Evolutionary conservation across 2,113 vertebrate genomes (phyloP).

Genomic region (Psophia crepitans): DNA sequence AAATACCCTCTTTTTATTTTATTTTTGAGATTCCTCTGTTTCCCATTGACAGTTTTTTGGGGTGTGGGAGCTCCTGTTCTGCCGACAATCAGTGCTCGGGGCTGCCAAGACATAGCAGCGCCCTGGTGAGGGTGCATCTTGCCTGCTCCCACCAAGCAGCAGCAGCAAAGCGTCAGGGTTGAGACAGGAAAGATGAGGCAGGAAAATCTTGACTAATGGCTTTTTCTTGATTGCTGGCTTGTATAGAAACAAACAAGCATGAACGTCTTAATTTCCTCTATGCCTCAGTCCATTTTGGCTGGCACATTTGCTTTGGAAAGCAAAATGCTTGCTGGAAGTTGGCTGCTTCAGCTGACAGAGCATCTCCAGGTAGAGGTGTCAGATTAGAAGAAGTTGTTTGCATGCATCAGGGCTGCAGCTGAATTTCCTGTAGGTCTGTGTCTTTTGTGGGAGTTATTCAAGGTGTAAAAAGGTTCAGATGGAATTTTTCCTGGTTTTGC

Average conservation of each 20-base stretch:
- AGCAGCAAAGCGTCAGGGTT: not conserved
- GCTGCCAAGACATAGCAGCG: not conserved
- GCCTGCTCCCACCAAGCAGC: not conserved
- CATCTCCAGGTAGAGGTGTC: not conserved
- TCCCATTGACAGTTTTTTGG: not conserved
- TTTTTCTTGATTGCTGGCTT: not conserved
- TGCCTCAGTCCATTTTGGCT: not conserved
- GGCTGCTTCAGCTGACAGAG: not conserved
- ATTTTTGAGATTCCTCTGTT: not conserved
- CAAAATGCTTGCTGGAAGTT: not conserved
- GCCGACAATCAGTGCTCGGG: accelerated
- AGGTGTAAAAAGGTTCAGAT: not conserved
- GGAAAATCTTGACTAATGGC: not conserved
- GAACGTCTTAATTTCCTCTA: not conserved
- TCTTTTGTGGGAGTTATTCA: not conserved
- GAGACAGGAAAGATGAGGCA: not conserved
- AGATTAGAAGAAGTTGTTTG: not conserved
- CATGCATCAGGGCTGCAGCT: not conserved
- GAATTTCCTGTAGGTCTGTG: not conserved
- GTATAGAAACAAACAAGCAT: not conserved
- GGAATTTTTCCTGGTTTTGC: not conserved
- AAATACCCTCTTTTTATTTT: not conserved
- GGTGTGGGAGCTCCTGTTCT: not conserved
- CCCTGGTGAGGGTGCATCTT: not conserved
- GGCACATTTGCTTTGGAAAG: not conserved